Conservation (phyloP, 2,888 invertebrate species). For the Mylabris sibirica region DNA sequence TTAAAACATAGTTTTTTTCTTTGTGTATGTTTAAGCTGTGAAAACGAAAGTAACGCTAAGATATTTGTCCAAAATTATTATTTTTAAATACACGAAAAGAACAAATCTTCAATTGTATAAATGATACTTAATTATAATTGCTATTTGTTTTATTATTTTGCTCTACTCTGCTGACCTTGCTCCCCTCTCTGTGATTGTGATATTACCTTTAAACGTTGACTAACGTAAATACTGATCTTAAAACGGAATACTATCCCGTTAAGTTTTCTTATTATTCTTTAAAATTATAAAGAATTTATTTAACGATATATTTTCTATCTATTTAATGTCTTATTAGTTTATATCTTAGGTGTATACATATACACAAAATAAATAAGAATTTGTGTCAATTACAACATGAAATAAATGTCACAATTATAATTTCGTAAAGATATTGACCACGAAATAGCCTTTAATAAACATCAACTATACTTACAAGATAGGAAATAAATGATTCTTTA, state of each 20-base stretch:
- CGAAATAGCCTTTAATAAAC: not conserved
- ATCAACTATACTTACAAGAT: constrained; percentile 26
- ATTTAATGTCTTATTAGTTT: too few species aligned
- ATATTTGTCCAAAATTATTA: too few species aligned
- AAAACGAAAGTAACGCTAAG: not conserved
- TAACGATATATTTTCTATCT: not conserved
- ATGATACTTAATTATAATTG: not conserved
- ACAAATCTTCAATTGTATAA: not conserved
- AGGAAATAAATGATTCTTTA: constrained; percentile 33
- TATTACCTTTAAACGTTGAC: not conserved
- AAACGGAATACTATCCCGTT: too few species aligned
- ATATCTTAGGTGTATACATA: not conserved
- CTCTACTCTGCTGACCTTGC: constrained; percentile 1
- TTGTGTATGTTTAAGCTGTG: too few species aligned
- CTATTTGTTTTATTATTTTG: not conserved
- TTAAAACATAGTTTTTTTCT: not conserved
- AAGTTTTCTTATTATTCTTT: too few species aligned
- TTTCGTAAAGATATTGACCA: not conserved
- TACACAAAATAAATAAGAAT: too few species aligned
- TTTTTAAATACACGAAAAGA: too few species aligned
- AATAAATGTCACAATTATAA: too few species aligned
- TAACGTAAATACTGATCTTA: not conserved
- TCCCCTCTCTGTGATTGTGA: not conserved
- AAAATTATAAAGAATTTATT: not conserved
- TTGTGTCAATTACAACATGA: too few species aligned